Evolutionary conservation across 2,797 vertebrate species (phyloP).

Genomic region (Netta rufina): DNA sequence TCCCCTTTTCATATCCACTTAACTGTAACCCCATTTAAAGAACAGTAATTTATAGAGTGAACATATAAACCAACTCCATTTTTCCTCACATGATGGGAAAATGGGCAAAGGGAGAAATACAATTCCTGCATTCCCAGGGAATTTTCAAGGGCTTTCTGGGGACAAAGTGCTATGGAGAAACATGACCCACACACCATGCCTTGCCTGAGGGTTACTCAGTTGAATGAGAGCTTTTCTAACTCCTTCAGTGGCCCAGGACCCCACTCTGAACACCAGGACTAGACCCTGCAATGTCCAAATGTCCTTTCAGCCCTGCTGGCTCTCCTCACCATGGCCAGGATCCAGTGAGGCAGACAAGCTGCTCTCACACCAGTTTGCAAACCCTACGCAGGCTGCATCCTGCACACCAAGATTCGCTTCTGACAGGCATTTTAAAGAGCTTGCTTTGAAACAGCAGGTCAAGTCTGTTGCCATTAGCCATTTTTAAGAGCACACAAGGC

Average conservation of each 20-base stretch:
- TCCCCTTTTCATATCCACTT: background rate
- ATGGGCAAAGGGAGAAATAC: background rate
- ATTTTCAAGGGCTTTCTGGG: background rate
- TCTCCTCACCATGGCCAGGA: background rate
- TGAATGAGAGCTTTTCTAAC: background rate
- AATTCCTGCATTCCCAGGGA: background rate
- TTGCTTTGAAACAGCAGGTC: background rate
- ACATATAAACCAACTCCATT: background rate
- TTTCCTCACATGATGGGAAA: background rate
- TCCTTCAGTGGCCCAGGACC: background rate
- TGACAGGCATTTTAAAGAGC: background rate
- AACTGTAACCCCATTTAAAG: background rate
- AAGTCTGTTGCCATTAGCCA: background rate
- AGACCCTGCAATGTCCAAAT: background rate
- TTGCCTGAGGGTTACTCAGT: background rate
- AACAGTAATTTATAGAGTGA: background rate
- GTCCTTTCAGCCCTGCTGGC: background rate
- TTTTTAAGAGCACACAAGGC: background rate
- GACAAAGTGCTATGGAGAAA: background rate
- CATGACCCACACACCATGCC: accelerated
- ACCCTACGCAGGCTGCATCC: background rate
- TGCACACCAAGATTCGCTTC: background rate
- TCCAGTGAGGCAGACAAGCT: background rate
- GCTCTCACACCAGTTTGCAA: background rate
- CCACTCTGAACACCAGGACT: background rate